These are phyloP conservation scores for Erithacus rubecula DNA, from an alignment of 2,797 vertebrate species.

Conservation along the genomic window DNA sequence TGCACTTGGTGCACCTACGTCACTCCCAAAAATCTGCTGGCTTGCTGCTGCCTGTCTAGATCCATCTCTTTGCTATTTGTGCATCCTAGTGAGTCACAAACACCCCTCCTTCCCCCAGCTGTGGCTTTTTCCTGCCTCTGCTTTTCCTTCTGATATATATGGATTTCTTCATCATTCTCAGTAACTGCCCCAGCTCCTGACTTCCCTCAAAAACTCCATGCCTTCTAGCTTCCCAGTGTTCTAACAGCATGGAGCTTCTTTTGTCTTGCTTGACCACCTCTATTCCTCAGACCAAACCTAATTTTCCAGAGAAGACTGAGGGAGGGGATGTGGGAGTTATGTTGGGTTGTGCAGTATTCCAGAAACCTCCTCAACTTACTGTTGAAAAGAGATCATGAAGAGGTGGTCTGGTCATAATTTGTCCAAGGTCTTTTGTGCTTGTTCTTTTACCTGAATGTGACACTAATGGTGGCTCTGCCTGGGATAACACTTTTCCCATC, in stretches of 20 bases:
- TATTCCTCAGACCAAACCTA: background rate
- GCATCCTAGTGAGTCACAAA: background rate
- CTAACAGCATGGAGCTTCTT: background rate
- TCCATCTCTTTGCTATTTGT: background rate
- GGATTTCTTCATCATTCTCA: background rate
- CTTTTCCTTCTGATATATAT: background rate
- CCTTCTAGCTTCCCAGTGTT: background rate
- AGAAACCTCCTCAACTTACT: background rate
- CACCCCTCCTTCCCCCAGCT: background rate
- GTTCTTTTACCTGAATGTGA: background rate
- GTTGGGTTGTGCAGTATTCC: background rate
- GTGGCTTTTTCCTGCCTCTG: background rate
- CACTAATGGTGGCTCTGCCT: background rate
- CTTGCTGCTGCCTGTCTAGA: conserved; percentile 5
- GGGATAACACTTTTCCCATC: background rate
- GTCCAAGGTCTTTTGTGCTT: background rate
- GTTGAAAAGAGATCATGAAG: background rate
- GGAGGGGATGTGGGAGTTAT: background rate
- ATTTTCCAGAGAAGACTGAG: background rate
- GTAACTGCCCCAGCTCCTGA: background rate
- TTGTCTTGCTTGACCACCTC: background rate
- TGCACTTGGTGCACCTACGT: background rate
- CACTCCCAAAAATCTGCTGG: background rate
- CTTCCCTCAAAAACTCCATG: background rate
- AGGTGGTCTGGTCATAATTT: background rate